phyloP scores from a whole-genome alignment of 2,888 invertebrate species.

The Hypolimnas misippus region DNA sequence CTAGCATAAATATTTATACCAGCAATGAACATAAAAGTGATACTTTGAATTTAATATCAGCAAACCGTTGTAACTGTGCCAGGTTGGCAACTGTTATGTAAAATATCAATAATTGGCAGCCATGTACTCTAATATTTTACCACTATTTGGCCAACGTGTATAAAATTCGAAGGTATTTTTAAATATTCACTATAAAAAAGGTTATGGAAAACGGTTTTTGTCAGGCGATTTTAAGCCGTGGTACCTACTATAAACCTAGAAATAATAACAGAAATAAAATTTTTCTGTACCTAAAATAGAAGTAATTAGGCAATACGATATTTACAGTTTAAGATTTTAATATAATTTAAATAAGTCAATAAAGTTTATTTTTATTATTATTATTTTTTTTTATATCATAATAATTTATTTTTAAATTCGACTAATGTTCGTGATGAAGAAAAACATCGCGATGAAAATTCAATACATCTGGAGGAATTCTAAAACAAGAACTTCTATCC shows the following conservation, averaged over 20 bases:
- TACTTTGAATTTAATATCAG: constrained; percentile 40
- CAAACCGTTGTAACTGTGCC: constrained; percentile 37
- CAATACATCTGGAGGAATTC: no score
- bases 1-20: constrained; percentile 22
- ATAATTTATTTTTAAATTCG: no score
- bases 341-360: no score
- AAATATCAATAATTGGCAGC: constrained; percentile 40
- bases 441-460: no score
- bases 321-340: no score
- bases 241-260: not conserved
- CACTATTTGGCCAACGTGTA: constrained; percentile 31
- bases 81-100: constrained; percentile 37
- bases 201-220: not conserved
- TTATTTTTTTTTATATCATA: no score
- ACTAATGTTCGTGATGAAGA: no score
- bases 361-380: no score
- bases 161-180: constrained; percentile 20
- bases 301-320: no score
- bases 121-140: constrained; percentile 34
- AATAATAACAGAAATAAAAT: no score
- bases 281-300: no score
- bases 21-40: constrained; percentile 32
- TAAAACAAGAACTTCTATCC: no score
- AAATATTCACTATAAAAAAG: not conserved
- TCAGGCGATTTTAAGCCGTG: not conserved